phyloP scores from a whole-genome alignment of 2,797 vertebrate species.

The Ataeniobius toweri region DNA sequence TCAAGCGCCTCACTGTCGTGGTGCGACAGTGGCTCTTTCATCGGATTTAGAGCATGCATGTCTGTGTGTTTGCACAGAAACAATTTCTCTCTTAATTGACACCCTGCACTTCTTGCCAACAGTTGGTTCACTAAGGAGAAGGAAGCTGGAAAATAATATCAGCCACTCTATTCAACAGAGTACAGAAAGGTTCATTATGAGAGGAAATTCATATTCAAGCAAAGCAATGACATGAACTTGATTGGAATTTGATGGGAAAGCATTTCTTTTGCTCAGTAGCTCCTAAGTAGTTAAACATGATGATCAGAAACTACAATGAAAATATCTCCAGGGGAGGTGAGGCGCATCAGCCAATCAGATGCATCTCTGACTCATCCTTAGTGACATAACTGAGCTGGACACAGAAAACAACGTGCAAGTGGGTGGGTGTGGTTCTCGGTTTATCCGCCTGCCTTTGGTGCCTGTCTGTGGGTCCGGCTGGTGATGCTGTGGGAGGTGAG shows the following conservation, averaged over 20 bases:
- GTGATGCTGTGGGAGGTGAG: slow-evolving; percentile 18
- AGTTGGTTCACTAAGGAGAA: slow-evolving; percentile 70
- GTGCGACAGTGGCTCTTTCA: slow-evolving; percentile 71
- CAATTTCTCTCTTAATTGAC: slow-evolving; percentile 76
- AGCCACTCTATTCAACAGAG: slow-evolving; percentile 58
- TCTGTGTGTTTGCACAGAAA: slow-evolving; percentile 64
- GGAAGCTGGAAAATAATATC: slow-evolving; percentile 70
- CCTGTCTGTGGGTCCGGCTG: slow-evolving; percentile 65
- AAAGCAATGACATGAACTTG: slow-evolving; percentile 16
- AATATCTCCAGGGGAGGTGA: slow-evolving; percentile 48
- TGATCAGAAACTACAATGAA: slow-evolving; percentile 45
- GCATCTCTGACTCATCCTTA: slow-evolving; percentile 69
- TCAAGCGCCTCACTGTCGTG: slow-evolving; percentile 56
- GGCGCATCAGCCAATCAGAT: slow-evolving; percentile 62
- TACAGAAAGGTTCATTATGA: slow-evolving; percentile 71
- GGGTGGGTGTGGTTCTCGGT: slow-evolving; percentile 63
- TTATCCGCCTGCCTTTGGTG: slow-evolving; percentile 58
- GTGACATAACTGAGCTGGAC: slow-evolving; percentile 70
- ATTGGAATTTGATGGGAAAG: slow-evolving; percentile 29
- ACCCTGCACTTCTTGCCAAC: slow-evolving; percentile 71
- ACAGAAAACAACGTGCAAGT: slow-evolving; percentile 49
- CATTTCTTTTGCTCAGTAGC: slow-evolving; percentile 5
- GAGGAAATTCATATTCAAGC: slow-evolving; percentile 62
- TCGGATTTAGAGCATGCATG: slow-evolving; percentile 55
- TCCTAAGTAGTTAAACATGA: slow-evolving; percentile 18